These are phyloP conservation scores for Platichthys stellatus DNA, from an alignment of 2,113 vertebrate species.

Conservation along the genomic window DNA sequence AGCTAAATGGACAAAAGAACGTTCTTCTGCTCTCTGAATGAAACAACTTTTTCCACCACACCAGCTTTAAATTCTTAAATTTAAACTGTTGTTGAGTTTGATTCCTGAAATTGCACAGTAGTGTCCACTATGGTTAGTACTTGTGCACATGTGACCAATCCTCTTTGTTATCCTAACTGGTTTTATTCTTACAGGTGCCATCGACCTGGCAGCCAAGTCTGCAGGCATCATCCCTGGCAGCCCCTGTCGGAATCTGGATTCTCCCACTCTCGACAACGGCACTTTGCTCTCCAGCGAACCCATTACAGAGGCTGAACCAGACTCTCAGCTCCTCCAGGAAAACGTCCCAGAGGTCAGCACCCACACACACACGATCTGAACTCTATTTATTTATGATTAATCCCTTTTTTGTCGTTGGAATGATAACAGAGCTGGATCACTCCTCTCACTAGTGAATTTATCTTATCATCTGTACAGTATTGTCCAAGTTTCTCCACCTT, in stretches of 20 bases:
- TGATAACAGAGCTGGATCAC: too few relatives aligned
- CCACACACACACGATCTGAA: neutral
- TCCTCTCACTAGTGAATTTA: too few relatives aligned
- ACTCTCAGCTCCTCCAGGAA: slow-evolving; percentile 69
- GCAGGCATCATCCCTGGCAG: slow-evolving; percentile 95
- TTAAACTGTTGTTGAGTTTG: neutral
- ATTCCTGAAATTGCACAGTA: neutral
- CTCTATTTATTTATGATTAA: neutral
- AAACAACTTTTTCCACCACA: too few relatives aligned
- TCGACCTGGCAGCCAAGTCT: slow-evolving; percentile 94
- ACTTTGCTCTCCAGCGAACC: slow-evolving; percentile 39
- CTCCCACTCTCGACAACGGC: slow-evolving; percentile 52
- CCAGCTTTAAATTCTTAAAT: neutral
- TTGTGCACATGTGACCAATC: neutral
- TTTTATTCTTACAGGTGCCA: slow-evolving; percentile 85
- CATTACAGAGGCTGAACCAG: slow-evolving; percentile 45
- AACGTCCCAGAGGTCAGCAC: slow-evolving; percentile 79
- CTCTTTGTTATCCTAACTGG: slow-evolving; percentile 15
- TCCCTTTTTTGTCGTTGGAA: too few relatives aligned
- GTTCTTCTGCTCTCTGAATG: neutral
- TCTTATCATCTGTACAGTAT: too few relatives aligned
- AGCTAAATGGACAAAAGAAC: neutral
- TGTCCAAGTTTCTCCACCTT: too few relatives aligned
- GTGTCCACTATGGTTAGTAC: neutral
- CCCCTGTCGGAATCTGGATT: slow-evolving; percentile 83